phyloP scores from a whole-genome alignment of 2,113 vertebrate species.

The Aphyosemion australe region DNA sequence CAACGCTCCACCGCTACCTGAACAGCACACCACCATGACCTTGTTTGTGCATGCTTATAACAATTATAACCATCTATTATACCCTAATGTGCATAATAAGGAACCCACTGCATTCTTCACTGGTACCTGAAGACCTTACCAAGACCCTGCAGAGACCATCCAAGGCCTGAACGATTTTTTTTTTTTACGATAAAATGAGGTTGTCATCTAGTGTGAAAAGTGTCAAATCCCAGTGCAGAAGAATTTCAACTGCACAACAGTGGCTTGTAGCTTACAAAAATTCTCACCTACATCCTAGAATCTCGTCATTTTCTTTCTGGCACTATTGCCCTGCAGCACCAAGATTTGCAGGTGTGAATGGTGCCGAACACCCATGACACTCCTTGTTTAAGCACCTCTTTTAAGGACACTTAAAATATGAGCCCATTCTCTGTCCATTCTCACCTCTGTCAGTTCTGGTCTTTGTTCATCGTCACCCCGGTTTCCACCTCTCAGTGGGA shows the following conservation, averaged over 20 bases:
- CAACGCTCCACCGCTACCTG: too few species aligned
- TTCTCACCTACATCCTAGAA: background rate
- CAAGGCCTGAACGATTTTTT: too few species aligned
- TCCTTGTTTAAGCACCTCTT: background rate
- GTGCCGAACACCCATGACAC: conserved; percentile 2
- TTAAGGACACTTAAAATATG: conserved; percentile 7
- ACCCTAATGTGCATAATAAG: too few species aligned
- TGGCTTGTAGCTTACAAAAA: background rate
- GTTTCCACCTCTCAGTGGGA: conserved; percentile 8
- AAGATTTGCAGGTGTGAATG: conserved; percentile 34
- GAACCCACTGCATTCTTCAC: too few species aligned
- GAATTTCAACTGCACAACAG: conserved; percentile 1
- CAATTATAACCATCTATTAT: too few species aligned
- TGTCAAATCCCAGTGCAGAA: background rate
- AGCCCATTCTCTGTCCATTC: conserved; percentile 36
- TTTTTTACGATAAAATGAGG: too few species aligned
- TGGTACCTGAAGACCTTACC: too few species aligned
- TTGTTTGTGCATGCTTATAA: too few species aligned
- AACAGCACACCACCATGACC: too few species aligned
- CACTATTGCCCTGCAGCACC: background rate
- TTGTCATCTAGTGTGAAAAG: background rate
- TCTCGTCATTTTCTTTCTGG: conserved; percentile 1
- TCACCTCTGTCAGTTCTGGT: conserved; percentile 22
- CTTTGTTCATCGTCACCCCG: conserved; percentile 18
- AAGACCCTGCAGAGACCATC: too few species aligned